Base-by-base conservation (phyloP, 2,797 vertebrate genomes). In the Smutsia temminckii region DNA sequence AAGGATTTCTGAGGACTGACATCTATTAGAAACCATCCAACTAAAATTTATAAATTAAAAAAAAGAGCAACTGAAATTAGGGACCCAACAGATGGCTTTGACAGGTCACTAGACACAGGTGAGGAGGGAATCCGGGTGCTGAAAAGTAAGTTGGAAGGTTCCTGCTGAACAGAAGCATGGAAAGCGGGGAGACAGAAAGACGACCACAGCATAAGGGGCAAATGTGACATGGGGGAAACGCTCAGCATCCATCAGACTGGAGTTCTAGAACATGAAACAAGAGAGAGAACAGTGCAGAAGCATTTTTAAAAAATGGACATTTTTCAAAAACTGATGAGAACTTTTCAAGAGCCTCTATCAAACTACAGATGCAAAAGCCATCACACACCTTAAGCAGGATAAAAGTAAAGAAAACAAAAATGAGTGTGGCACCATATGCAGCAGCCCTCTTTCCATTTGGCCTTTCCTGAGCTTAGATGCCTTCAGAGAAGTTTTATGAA, bases 371-470 rank as follows among this genome's bases (percentile, higher is more conserved):
- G 10, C 14, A 91, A 87, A 90, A 7, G 40, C 27, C 49, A 8
- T 13, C 40, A 69, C 46, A 12, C 46, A 51, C 23, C 23, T 34
- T 59, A 51, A 23, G 12, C 14, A n/a, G 40, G 3, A 66, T 9
- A 91, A 72, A 81, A 3, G 12, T 12, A 77, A 89, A 78, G 85
- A 71, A 75, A 42, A 86, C 37, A 51, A 59, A 68, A 86, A 51
- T 20, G 63, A 34, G 21, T 5, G 37, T 13, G 8, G 5, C 4
- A 40, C 17, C 0, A 0, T 4, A 17, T 3, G 6, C 32, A 49
- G 14, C 3, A 23, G 12, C 6, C 21, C 4, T 51, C 10, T 17
- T 42, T 77, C 34, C 37, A 12, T 90, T 51, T 53, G 18, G 23
- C 25, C 27, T 89, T 85, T 16, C 32, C 40, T 64, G 37, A 69